These are phyloP conservation scores for Papilio polyxenes DNA, from an alignment of 1,140 invertebrate genomes.

Conservation along the genomic window DNA sequence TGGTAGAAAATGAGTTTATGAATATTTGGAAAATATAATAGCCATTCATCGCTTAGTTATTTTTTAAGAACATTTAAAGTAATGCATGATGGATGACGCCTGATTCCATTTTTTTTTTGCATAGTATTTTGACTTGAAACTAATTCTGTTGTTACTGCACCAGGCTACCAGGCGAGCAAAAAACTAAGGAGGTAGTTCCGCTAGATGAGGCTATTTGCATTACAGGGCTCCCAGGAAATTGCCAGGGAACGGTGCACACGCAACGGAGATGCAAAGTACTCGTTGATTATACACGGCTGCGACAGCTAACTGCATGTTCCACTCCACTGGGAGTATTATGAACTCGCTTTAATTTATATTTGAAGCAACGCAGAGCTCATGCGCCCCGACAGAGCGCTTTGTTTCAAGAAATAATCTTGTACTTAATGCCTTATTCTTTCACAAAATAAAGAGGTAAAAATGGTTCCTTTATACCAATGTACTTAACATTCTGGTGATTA, in stretches of 20 bases:
- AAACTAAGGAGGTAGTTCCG: conserved; percentile 45
- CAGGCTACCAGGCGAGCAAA: conserved; percentile 42
- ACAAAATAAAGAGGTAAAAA: not conserved
- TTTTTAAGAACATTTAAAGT: too few relatives aligned
- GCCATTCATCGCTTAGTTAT: too few relatives aligned
- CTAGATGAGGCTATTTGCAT: conserved; percentile 51
- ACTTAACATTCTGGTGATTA: too few relatives aligned
- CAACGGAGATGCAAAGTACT: conserved; percentile 31
- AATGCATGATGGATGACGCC: too few relatives aligned
- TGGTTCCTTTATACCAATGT: too few relatives aligned
- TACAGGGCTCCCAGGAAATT: conserved; percentile 52
- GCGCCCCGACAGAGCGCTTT: not conserved
- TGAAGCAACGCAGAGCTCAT: conserved; percentile 15
- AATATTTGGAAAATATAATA: not conserved
- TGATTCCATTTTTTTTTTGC: too few relatives aligned
- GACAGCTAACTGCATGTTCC: conserved; percentile 42
- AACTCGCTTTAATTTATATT: conserved; percentile 40
- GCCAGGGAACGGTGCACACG: conserved; percentile 39
- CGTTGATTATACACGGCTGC: conserved; percentile 33
- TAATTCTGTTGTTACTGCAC: not conserved
- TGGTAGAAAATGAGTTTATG: conserved; percentile 31
- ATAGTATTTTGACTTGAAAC: not conserved
- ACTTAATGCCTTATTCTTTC: not conserved
- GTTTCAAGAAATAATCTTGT: conserved; percentile 29
- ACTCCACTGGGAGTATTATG: conserved; percentile 35